phyloP scores from a whole-genome alignment of 2,797 vertebrate species.

The Leptoclinus maculatus region DNA sequence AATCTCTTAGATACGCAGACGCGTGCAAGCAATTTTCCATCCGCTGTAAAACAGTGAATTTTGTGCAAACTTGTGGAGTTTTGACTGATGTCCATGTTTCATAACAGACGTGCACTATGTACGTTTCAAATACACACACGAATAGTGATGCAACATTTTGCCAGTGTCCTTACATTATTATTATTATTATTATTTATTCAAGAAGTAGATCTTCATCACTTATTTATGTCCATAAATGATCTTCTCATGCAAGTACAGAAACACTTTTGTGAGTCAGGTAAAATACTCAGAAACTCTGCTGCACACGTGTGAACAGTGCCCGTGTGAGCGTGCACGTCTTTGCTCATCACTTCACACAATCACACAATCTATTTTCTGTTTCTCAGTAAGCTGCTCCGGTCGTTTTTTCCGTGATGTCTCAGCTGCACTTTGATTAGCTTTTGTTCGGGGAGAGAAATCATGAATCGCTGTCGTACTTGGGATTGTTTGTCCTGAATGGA shows the following conservation, averaged over 20 bases:
- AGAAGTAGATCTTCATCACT: background rate
- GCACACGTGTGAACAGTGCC: background rate
- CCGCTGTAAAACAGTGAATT: background rate
- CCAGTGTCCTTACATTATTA: background rate
- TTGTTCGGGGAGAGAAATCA: background rate
- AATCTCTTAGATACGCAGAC: background rate
- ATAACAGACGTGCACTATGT: background rate
- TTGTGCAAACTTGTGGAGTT: background rate
- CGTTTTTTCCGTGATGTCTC: conserved; percentile 24
- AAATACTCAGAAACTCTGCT: conserved; percentile 38
- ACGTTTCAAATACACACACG: background rate
- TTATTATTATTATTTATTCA: background rate
- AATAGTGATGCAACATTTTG: background rate
- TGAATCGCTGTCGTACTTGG: background rate
- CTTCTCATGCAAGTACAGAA: background rate
- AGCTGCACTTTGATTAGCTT: background rate
- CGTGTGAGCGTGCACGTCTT: background rate
- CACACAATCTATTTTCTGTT: conserved; percentile 44
- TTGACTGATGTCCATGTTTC: background rate
- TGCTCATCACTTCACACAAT: conserved; percentile 29
- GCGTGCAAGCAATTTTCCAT: conserved; percentile 9
- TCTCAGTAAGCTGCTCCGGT: conserved; percentile 29
- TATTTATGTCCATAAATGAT: background rate
- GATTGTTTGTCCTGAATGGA: background rate
- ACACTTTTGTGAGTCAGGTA: background rate